Evolutionary conservation across 2,888 invertebrate species (phyloP), one percentile per base, ranked within the genome.

Genomic region (Diplazon laetatorius): DNA sequence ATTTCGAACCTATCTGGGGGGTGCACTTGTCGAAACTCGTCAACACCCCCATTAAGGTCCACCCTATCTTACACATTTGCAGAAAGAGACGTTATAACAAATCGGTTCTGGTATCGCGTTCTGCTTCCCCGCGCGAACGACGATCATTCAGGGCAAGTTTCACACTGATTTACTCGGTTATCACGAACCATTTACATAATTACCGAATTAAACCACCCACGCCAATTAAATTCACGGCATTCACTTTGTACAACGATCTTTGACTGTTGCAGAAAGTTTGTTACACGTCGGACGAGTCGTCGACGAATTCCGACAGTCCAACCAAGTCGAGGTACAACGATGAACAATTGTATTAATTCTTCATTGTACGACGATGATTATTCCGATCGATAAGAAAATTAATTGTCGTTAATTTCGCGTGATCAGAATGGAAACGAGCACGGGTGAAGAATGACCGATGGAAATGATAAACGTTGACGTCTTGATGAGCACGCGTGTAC

Each of bases 241-340:
- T n/a, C n/a, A n/a, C n/a, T n/a, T n/a, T n/a, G n/a, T n/a, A 12
- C n/a, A 14, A 20, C 52, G 44, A 8, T n/a, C 30, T 46, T 22
- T 57, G 1, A 14, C 2, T 70, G 65, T 78, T 52, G 2, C 72
- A 80, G 76, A 85, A 70, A 35, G 73, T 78, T 25, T 80, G 62
- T 77, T 85, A 84, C 35, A 85, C 80, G 44, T 84, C 86, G 16
- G 85, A 85, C 57, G 83, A 82, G 16, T 80, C 81, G 18, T 82
- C 81, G 12, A 83, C 87, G 6, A 81, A 80, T 37, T 83, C 86
- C 20, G 85, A 85, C 10, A 82, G 81, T 46, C 81, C 83, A 4
- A 63, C 68, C n/a, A 80, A 82, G 66, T 66, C 66, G 2, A 80
- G 82, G 71, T 82, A 81, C 30, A 0, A 77, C 14, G 42, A 5